Conservation (phyloP, 1,140 invertebrate species). For the Nephotettix cincticeps region DNA sequence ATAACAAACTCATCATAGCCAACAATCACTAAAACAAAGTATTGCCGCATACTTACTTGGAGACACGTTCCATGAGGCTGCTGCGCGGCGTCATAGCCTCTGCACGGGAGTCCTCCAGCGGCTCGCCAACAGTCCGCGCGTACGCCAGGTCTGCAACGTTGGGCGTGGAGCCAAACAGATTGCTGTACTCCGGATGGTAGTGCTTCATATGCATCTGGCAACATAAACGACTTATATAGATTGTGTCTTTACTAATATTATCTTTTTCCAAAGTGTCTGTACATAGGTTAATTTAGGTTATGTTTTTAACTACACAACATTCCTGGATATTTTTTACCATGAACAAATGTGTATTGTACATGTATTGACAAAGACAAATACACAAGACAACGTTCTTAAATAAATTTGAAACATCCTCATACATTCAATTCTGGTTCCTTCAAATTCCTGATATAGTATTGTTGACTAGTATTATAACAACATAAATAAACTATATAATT, state of each 20-base stretch:
- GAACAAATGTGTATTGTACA: too few species aligned
- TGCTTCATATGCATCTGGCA: conserved; percentile 84
- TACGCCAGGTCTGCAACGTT: conserved; percentile 84
- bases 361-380: too few species aligned
- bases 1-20: too few species aligned
- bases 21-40: too few species aligned
- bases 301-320: background rate
- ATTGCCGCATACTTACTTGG: background rate
- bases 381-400: too few species aligned
- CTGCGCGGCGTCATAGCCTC: background rate
- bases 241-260: background rate
- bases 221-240: background rate
- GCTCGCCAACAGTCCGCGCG: conserved; percentile 63
- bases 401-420: too few species aligned
- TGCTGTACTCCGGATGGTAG: conserved; percentile 78
- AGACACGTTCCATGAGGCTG: conserved; percentile 10
- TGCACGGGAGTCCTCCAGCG: conserved; percentile 8
- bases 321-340: too few species aligned
- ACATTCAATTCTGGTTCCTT: too few species aligned
- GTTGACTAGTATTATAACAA: too few species aligned
- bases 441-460: too few species aligned
- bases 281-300: background rate
- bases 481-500: too few species aligned
- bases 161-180: conserved; percentile 72
- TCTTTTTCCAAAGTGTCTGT: background rate